Evolutionary conservation across 2,797 vertebrate genomes (phyloP).

Genomic region (Propithecus perrieri): DNA sequence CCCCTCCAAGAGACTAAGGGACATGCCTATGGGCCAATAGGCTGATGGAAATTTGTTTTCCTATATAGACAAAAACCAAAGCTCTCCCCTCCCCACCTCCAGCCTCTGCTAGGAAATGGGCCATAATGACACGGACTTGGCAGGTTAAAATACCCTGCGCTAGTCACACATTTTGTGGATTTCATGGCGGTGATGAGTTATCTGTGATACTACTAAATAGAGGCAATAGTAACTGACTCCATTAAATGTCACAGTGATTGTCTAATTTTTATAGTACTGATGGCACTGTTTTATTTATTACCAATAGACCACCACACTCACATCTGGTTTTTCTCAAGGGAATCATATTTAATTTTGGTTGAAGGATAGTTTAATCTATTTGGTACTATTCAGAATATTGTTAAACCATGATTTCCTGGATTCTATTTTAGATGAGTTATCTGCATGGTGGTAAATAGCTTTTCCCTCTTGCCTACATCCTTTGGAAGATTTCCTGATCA

Average conservation of each 20-base stretch:
- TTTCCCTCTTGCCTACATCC: slow-evolving; percentile 46
- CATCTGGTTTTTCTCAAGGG: slow-evolving; percentile 5
- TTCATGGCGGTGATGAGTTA: slow-evolving; percentile 5
- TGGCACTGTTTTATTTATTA: slow-evolving; percentile 11
- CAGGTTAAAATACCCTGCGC: not conserved
- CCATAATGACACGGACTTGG: slow-evolving; percentile 17
- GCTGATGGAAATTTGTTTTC: not conserved
- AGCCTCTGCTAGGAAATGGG: slow-evolving; percentile 20
- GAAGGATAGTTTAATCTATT: slow-evolving; percentile 24
- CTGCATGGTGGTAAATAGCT: not conserved
- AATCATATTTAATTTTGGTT: slow-evolving; percentile 26
- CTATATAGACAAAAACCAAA: not conserved
- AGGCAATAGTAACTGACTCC: slow-evolving; percentile 17
- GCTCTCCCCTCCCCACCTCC: not conserved
- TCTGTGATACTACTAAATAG: slow-evolving; percentile 35
- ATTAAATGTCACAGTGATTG: not conserved
- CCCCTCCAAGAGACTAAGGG: not conserved
- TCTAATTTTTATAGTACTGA: not conserved
- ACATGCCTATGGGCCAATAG: not conserved
- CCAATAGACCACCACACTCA: not conserved
- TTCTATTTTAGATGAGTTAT: slow-evolving; percentile 38
- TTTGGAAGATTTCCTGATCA: slow-evolving; percentile 24
- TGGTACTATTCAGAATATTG: not conserved
- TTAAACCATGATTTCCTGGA: not conserved
- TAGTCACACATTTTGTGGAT: not conserved